Base-by-base conservation (phyloP, 2,113 vertebrate genomes). In the Laterallus jamaicensis region DNA sequence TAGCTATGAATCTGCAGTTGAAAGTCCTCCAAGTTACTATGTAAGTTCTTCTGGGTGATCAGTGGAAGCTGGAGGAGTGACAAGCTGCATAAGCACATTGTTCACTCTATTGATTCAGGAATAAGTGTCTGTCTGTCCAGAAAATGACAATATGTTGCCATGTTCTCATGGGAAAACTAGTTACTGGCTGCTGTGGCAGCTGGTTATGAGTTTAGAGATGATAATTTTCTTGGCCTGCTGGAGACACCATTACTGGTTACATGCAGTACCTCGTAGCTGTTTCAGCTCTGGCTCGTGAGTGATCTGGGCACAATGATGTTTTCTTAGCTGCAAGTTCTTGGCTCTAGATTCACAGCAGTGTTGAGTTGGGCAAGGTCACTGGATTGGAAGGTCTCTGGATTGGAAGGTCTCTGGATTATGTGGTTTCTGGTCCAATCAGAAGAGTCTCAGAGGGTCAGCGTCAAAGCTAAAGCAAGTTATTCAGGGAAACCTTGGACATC, bases 91-190 rank as follows among this genome's bases (percentile, higher is more conserved):
- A 73, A 93, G 9, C 5, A 10, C 59, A 52, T 91, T 59, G 28
- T 94, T 91, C 47, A 73, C 49, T 60, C 47, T 55, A 6, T 19
- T 84, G 60, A 90, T 90, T 91, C 82, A 86, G 83, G 70, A 95
- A 7, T 37, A 52, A 81, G 24, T 32, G 58, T 54, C 67, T 47
- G 12, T 37, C 74, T 50, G 14, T 68, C 44, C 66, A 73, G 35
- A 55, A 44, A 89, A 69, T 4, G 9, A 62, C 49, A 73, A 39
- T 4, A 1, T 42, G 44, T 47, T 47, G 24, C 35, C 15, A 0
- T 10, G 10, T 47, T 71, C 64, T 73, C 47, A 16, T 26, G 37
- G 56, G 24, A 35, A 62, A 59, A 25, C 31, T 80, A 70, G 14
- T 66, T 68, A 52, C 79, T 77, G 82, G 29, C 66, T 64, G 52